These are phyloP conservation scores for Phataginus tricuspis DNA, from an alignment of 2,797 vertebrate genomes.

Conservation along the genomic window DNA sequence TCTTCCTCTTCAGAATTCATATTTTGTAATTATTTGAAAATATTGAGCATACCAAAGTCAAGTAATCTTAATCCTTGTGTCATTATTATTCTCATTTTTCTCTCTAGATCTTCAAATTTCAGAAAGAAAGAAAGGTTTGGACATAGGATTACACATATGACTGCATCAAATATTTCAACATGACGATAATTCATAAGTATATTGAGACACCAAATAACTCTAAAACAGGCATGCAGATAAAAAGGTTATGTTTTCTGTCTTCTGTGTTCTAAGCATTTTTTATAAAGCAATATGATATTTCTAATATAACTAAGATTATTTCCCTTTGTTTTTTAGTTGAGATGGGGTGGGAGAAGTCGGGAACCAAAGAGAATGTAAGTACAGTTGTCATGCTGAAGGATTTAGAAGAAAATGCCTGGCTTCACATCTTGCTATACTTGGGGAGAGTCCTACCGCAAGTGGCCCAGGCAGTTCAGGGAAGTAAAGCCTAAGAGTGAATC, in stretches of 20 bases:
- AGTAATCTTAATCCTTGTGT: not conserved
- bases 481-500: not conserved
- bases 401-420: not conserved
- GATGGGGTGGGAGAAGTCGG: fast-evolving
- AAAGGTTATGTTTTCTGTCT: not conserved
- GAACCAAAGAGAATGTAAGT: not conserved
- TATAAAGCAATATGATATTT: not conserved
- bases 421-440: not conserved
- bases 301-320: not conserved
- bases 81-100: not conserved
- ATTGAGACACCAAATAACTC: not conserved
- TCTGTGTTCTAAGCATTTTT: not conserved
- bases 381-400: fast-evolving
- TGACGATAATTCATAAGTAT: not conserved
- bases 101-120: not conserved
- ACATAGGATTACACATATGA: not conserved
- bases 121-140: not conserved
- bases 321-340: not conserved
- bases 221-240: not conserved
- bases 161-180: not conserved
- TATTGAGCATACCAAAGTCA: not conserved
- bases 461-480: not conserved
- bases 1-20: not conserved
- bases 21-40: not conserved
- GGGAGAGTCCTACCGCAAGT: not conserved